Base-by-base conservation (phyloP, 2,797 vertebrate species). In the Rhabdomys pumilio region DNA sequence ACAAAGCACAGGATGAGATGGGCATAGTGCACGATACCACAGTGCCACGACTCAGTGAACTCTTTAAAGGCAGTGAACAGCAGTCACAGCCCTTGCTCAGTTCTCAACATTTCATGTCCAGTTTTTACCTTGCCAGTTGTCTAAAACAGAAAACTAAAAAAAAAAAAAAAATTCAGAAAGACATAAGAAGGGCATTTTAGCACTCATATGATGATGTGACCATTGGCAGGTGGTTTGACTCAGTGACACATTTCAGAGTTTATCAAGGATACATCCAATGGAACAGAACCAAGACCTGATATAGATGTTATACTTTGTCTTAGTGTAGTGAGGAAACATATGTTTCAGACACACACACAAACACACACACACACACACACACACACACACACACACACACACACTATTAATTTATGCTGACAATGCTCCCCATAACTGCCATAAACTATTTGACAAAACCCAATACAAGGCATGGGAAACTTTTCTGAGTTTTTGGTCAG, bases 91-190 rank as follows among this genome's bases (percentile, higher is more conserved):
- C 12, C 93, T 95, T 89, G 69, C 76, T 96, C 63, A 63, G 67
- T 90, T 86, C 63, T 96, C 67, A 86, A 91, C 85, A 91, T 93
- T 95, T 92, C 90, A 83, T 47, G 82, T 95, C 95, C 85, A 88
- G 90, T 94, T 96, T 96, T 95, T 92, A 85, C 94, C 67, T 88
- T 85, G 24, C 69, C 29, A 77, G 87, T 38, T 94, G 76, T 90
- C 76, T 91, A 89, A 93, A 53, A 50, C 38, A 44, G 47, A 95
- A 41, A 92, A 84, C 44, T 96, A 38, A 94, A 92, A 85, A 90
- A 44, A 73, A 75, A 75, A 73, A 75, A 44, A 44, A 3, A 44
- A 44, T 3, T 6, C 34, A 93, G 50, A 87, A 89, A 87, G 72
- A 79, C 13, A 34, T 44, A 34, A 83, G 91, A 82, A 93, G 97